Conservation (phyloP, 1,140 invertebrate genomes). For the Zaprionus capensis region DNA sequence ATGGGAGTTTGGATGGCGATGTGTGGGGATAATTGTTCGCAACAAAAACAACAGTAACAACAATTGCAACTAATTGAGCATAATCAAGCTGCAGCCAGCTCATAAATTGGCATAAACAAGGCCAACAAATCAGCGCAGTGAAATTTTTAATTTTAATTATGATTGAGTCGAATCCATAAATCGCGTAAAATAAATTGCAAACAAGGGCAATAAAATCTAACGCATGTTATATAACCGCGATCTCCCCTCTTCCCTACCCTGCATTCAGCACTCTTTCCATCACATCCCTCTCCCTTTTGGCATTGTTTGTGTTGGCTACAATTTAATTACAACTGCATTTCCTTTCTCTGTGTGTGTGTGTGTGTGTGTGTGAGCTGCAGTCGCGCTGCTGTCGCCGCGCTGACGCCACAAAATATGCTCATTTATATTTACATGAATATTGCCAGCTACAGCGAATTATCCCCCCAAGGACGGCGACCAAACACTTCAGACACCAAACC, state of each 20-base stretch:
- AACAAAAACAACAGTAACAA: background rate
- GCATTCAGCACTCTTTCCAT: too few relatives aligned
- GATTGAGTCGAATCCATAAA: constrained; percentile 76
- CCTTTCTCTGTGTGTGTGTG: background rate
- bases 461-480: constrained; percentile 38
- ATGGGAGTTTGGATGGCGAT: too few relatives aligned
- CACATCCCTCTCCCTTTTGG: background rate
- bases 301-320: constrained; percentile 52
- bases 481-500: constrained; percentile 9
- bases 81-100: constrained; percentile 61
- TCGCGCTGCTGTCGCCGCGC: constrained; percentile 41
- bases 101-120: constrained; percentile 76
- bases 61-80: constrained; percentile 72
- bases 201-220: constrained; percentile 77
- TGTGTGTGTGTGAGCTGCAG: constrained; percentile 47
- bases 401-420: constrained; percentile 81
- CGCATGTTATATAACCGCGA: constrained; percentile 32
- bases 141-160: constrained; percentile 65
- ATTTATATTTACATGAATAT: constrained; percentile 80
- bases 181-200: constrained; percentile 75
- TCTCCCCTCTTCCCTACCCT: background rate
- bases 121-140: constrained; percentile 69
- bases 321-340: constrained; percentile 73
- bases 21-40: constrained; percentile 8
- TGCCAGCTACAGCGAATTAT: constrained; percentile 39